A percentile compares a stretch with the other conserved stretches of the same genome.
phyloP scores from a whole-genome alignment of 2,888 invertebrate species.

The Melanophora roralis region DNA sequence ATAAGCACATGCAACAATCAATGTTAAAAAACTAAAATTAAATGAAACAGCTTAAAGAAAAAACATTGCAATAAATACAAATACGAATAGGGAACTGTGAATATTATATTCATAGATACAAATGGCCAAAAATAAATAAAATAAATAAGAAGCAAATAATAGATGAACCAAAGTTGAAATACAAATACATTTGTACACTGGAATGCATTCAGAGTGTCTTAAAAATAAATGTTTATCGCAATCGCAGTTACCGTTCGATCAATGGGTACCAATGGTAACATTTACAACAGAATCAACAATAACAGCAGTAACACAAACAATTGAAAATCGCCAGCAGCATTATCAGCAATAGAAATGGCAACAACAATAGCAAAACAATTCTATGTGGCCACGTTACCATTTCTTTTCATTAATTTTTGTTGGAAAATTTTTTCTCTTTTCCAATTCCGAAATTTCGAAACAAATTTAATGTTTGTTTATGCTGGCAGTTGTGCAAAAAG shows the following conservation, averaged over 20 bases:
- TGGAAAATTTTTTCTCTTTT: constrained; percentile 39
- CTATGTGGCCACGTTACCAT: constrained; percentile 52
- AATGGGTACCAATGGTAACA: constrained; percentile 37
- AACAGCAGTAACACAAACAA: constrained; percentile 19
- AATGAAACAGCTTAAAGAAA: constrained; percentile 46
- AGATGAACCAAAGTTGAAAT: not conserved
- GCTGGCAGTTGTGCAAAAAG: constrained; percentile 46
- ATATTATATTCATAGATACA: not conserved
- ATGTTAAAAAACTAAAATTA: constrained; percentile 46
- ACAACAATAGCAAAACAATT: constrained; percentile 45
- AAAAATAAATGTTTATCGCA: constrained; percentile 62
- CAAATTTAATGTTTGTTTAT: constrained; percentile 57
- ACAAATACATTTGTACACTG: not conserved
- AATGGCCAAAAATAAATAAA: constrained; percentile 9
- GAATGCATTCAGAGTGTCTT: constrained; percentile 30
- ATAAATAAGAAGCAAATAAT: constrained; percentile 14
- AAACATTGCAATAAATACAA: constrained; percentile 51
- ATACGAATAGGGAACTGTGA: constrained; percentile 1
- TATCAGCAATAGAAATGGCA: not conserved
- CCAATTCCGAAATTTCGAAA: constrained; percentile 7
- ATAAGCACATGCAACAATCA: constrained; percentile 51
- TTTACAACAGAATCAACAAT: too few species aligned
- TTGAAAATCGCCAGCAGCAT: constrained; percentile 53
- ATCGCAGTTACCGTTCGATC: constrained; percentile 60
- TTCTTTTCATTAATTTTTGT: constrained; percentile 59